Conservation (phyloP, 2,888 invertebrate genomes). For the Sminthurinus aureus region DNA sequence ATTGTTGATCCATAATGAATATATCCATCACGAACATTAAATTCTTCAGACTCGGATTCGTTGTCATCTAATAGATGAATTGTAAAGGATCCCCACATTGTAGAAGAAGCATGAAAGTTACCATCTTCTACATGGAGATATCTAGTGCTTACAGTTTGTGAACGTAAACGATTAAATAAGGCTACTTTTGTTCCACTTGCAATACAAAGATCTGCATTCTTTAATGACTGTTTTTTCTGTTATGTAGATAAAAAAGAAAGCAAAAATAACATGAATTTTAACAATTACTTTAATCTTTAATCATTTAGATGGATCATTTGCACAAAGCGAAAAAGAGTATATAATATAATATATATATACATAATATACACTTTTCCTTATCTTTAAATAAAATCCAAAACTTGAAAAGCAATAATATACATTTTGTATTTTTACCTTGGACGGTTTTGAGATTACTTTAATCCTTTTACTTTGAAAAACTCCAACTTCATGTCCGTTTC, state of each 20-base stretch:
- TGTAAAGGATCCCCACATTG: conserved; percentile 71
- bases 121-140: conserved; percentile 68
- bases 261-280: too few species aligned
- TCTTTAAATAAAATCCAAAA: too few species aligned
- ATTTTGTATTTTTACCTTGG: too few species aligned
- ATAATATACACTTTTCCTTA: too few species aligned
- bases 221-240: conserved; percentile 71
- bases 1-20: conserved; percentile 70
- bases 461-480: conserved; percentile 68
- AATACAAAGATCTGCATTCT: conserved; percentile 70
- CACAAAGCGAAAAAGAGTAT: too few species aligned
- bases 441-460: conserved; percentile 71
- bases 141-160: conserved; percentile 70
- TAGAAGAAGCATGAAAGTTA: conserved; percentile 69
- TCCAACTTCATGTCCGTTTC: conserved; percentile 68
- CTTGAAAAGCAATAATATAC: too few species aligned
- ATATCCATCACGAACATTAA: conserved; percentile 68
- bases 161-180: conserved; percentile 69
- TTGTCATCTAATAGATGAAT: conserved; percentile 69
- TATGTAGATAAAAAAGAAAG: too few species aligned
- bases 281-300: too few species aligned
- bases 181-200: conserved; percentile 70
- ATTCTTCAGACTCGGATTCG: conserved; percentile 67
- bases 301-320: too few species aligned
- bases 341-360: too few species aligned